Base-by-base conservation (phyloP, 2,113 vertebrate genomes). In the Acrocephalus arundinaceus region DNA sequence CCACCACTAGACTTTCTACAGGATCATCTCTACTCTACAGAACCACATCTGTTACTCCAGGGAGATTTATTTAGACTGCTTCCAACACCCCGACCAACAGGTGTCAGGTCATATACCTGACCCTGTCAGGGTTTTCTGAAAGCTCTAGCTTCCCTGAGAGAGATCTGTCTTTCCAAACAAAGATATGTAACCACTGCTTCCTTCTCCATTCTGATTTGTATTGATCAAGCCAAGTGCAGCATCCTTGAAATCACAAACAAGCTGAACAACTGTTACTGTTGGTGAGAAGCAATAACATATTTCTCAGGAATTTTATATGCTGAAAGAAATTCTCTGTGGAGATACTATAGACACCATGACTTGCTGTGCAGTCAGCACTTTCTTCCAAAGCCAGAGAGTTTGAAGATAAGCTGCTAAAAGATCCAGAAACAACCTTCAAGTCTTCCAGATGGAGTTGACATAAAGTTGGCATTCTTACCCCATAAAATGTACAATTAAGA, bases 321-420 rank as follows among this genome's bases (percentile, higher is more conserved):
- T 52, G 48, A 93, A 86, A 85, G 30, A n/a, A 84, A 41, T 89
- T 84, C 14, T 72, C 74, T 67, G 7, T 52, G 45, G 52, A 58
- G 70, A 74, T 89, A 43, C 25, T 72, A 43, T 4, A 39, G 35
- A 59, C 24, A 58, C 73, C 27, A 24, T 21, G 24, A 77, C 45
- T 85, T 92, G 22, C 37, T 86, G 24, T 27, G 27, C 48, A 91
- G 41, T 74, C 72, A 62, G 73, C 48, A 48, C 18, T 51, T 92
- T 48, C 39, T 78, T 43, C 43, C 25, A 62, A 78, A 92, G 59
- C 14, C 46, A 45, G 55, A 51, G 48, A 66, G 25, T 68, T 52
- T 55, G 70, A 87, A 78, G 61, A 72, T 67, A 87, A 91, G 35
- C 76, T 87, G 80, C n/a, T 87, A 86, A 86, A 73, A 89, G 61